Evolutionary conservation across 2,797 vertebrate species (phyloP).

Genomic region (Cirrhinus molitorella): DNA sequence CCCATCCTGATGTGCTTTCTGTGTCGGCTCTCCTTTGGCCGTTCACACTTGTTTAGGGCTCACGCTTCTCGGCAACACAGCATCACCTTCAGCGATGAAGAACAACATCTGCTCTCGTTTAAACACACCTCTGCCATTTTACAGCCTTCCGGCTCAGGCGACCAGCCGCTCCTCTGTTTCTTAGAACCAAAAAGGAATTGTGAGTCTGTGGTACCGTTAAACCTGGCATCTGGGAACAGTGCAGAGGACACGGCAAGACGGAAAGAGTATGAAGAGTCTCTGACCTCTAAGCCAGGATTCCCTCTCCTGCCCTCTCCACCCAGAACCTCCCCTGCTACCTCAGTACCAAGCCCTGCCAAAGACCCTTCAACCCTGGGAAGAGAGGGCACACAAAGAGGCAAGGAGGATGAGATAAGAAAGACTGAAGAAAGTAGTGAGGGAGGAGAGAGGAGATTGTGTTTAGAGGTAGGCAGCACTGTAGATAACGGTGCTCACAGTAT

Average conservation of each 20-base stretch:
- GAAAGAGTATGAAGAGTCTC: conserved; percentile 69
- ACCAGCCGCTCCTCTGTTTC: conserved; percentile 89
- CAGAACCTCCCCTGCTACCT: conserved; percentile 77
- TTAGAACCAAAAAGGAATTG: conserved; percentile 93
- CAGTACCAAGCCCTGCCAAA: conserved; percentile 86
- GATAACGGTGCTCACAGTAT: conserved; percentile 77
- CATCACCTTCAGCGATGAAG: conserved; percentile 86
- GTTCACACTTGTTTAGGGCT: conserved; percentile 84
- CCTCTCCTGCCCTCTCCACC: conserved; percentile 77
- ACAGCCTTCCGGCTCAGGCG: conserved; percentile 89
- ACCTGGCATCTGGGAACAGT: conserved; percentile 85
- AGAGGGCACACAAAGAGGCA: conserved; percentile 68
- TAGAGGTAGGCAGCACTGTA: conserved; percentile 79
- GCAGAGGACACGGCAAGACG: conserved; percentile 87
- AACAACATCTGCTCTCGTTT: conserved; percentile 88
- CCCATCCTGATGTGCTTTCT: conserved; percentile 91
- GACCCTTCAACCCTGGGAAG: conserved; percentile 71
- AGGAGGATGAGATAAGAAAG: conserved; percentile 45
- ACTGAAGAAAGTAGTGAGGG: conserved; percentile 62
- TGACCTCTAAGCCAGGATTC: conserved; percentile 68
- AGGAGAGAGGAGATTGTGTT: conserved; percentile 73
- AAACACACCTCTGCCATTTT: conserved; percentile 90
- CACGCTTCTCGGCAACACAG: conserved; percentile 87
- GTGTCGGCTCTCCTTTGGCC: conserved; percentile 88
- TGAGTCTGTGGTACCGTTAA: conserved; percentile 81